Conservation (phyloP, 2,113 vertebrate species). For the Pterophyllum scalare region DNA sequence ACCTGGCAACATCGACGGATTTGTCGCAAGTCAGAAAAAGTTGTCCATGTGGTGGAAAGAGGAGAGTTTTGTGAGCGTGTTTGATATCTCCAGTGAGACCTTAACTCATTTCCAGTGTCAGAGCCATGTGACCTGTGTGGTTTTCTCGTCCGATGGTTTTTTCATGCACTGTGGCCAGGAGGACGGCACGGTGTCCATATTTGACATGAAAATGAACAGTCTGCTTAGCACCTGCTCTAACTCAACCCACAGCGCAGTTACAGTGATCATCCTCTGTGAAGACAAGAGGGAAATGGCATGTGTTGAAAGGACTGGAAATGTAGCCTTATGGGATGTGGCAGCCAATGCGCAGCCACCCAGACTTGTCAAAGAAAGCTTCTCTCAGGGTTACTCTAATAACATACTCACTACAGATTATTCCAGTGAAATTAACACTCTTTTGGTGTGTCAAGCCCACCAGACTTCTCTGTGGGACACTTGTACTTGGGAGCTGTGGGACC, state of each 20-base stretch:
- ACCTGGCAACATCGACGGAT: constrained; percentile 43
- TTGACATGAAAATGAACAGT: constrained; percentile 55
- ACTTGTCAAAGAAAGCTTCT: constrained; percentile 61
- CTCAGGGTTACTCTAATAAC: not conserved
- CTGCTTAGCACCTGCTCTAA: constrained; percentile 61
- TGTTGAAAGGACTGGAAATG: constrained; percentile 73
- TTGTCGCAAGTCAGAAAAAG: constrained; percentile 49
- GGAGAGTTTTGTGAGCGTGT: constrained; percentile 61
- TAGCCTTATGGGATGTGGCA: constrained; percentile 76
- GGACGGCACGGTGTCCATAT: constrained; percentile 72
- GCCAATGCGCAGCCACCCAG: constrained; percentile 49
- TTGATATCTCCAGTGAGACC: constrained; percentile 52
- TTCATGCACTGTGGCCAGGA: constrained; percentile 78
- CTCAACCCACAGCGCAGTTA: constrained; percentile 50
- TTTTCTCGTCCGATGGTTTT: constrained; percentile 55
- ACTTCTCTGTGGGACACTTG: constrained; percentile 76
- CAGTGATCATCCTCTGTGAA: constrained; percentile 60
- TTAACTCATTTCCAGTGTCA: constrained; percentile 64
- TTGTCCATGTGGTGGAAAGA: constrained; percentile 75
- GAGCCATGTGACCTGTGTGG: constrained; percentile 73
- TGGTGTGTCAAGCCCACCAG: constrained; percentile 76
- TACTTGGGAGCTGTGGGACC: constrained; percentile 69
- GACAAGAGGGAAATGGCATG: constrained; percentile 63
- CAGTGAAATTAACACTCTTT: constrained; percentile 49
- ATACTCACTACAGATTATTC: constrained; percentile 72